A percentile compares a stretch with the other conserved stretches of the same genome.
phyloP scores from a whole-genome alignment of 2,888 invertebrate genomes.

The Patella caerulea region DNA sequence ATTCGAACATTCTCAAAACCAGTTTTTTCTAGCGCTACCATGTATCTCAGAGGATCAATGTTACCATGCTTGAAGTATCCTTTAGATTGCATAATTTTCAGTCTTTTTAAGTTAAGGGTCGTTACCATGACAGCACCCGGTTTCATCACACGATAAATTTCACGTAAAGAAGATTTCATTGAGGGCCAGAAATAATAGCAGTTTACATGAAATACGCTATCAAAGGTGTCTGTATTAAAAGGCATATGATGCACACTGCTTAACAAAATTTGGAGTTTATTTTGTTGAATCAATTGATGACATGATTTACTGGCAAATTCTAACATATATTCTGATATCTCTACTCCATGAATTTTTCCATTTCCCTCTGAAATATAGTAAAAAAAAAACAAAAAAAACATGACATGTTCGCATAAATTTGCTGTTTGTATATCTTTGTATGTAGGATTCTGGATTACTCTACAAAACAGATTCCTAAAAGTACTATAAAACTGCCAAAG shows the following conservation, averaged over 20 bases:
- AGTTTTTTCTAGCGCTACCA: slow-evolving; percentile 47
- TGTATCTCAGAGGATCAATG: slow-evolving; percentile 53
- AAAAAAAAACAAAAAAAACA: neutral
- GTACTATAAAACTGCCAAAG: no score
- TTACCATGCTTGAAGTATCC: slow-evolving; percentile 47
- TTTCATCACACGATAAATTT: slow-evolving; percentile 62
- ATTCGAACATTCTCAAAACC: slow-evolving; percentile 56
- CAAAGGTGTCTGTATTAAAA: slow-evolving; percentile 51
- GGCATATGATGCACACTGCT: slow-evolving; percentile 51
- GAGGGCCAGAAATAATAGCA: slow-evolving; percentile 66
- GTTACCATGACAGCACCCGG: slow-evolving; percentile 55
- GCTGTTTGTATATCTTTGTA: neutral
- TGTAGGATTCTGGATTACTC: neutral
- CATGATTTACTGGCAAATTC: slow-evolving; percentile 38
- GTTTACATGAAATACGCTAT: slow-evolving; percentile 62
- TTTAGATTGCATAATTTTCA: slow-evolving; percentile 28
- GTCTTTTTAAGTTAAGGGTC: slow-evolving; percentile 36
- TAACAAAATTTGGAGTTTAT: slow-evolving; percentile 48
- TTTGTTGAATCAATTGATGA: slow-evolving; percentile 37
- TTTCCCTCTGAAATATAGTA: slow-evolving; percentile 47
- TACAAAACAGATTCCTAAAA: no score
- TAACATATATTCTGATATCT: slow-evolving; percentile 56
- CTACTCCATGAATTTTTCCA: slow-evolving; percentile 58
- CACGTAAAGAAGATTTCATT: slow-evolving; percentile 40
- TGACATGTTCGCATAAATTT: neutral